phyloP scores from a whole-genome alignment of 2,113 vertebrate genomes.

The Seriola aureovittata region DNA sequence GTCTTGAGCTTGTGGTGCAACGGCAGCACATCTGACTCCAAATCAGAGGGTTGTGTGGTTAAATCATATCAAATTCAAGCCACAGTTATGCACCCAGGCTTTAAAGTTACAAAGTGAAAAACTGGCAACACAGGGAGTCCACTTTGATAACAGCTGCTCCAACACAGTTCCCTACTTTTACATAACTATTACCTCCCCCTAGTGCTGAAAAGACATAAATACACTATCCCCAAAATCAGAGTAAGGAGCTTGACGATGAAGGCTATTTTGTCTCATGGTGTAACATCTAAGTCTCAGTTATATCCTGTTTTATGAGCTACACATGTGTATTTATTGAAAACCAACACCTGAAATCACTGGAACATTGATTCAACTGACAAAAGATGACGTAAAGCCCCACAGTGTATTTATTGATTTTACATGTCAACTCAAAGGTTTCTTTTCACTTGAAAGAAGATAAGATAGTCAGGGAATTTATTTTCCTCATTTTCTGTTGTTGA shows the following conservation, averaged over 20 bases:
- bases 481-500: too few species aligned
- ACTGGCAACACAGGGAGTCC: not conserved
- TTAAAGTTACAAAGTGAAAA: not conserved
- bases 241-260: not conserved
- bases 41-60: not conserved
- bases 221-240: not conserved
- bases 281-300: not conserved
- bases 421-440: not conserved
- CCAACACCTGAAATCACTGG: not conserved
- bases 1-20: not conserved
- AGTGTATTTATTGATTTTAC: not conserved
- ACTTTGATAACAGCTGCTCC: not conserved
- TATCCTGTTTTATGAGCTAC: not conserved
- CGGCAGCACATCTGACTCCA: not conserved
- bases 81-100: too few species aligned
- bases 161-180: not conserved
- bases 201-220: not conserved
- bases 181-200: conserved; percentile 30
- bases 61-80: not conserved
- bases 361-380: too few species aligned
- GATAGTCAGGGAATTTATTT: too few species aligned
- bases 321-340: not conserved
- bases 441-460: not conserved
- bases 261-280: too few species aligned
- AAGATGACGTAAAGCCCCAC: not conserved